Conservation (phyloP, 2,113 vertebrate genomes). For the western clawed frog (Xenopus tropicalis) region DNA sequence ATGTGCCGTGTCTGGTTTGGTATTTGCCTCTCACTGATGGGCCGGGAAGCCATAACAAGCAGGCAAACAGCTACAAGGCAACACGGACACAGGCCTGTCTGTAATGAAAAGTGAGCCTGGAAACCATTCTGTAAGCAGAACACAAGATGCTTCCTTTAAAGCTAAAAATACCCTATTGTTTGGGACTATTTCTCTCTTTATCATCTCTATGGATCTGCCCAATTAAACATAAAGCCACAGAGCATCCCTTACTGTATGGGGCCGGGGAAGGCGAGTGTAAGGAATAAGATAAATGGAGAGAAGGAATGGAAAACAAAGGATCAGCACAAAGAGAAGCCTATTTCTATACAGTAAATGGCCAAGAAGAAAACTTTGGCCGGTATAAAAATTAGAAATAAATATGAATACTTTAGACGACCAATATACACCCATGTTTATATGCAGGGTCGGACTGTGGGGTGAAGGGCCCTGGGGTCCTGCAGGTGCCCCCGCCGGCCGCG, state of each 20-base stretch:
- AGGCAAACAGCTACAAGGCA: background rate
- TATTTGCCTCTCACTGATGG: background rate
- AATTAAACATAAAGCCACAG: too few relatives aligned
- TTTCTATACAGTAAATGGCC: background rate
- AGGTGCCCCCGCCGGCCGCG: too few relatives aligned
- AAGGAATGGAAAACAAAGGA: background rate
- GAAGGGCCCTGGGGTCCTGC: too few relatives aligned
- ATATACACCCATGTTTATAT: too few relatives aligned
- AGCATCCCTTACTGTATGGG: background rate
- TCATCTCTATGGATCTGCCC: background rate
- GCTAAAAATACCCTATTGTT: slow-evolving; percentile 10
- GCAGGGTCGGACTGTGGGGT: too few relatives aligned
- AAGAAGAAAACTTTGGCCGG: too few relatives aligned
- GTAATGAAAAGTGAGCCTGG: background rate
- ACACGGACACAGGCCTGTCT: background rate
- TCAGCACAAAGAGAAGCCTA: background rate
- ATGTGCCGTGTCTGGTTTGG: slow-evolving; percentile 1
- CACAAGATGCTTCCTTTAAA: background rate
- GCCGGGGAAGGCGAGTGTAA: background rate
- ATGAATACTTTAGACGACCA: too few relatives aligned
- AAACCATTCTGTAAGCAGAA: background rate
- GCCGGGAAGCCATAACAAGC: background rate
- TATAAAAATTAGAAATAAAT: too few relatives aligned
- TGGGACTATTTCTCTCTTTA: background rate
- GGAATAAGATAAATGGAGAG: slow-evolving; percentile 1